Evolutionary conservation across 2,797 vertebrate species (phyloP), one percentile per base, ranked within the genome.

Genomic region (Acomys russatus): DNA sequence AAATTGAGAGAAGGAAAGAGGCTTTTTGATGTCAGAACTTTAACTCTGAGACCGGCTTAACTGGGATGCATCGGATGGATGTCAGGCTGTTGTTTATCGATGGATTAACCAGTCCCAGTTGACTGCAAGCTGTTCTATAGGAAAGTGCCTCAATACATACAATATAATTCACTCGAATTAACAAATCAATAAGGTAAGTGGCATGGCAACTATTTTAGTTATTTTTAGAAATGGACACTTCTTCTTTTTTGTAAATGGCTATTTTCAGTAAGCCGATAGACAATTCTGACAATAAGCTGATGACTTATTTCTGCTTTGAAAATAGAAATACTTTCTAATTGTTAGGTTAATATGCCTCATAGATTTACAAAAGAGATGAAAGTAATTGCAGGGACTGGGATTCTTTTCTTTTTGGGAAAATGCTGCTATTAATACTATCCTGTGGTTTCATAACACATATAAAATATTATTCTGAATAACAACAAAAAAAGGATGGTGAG

Each of bases 151-250:
- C 56, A 83, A 94, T 10, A 38, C 38, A 90, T 92, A 93, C 77
- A 92, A 83, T 94, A n/a, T 59, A 88, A 25, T 89, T 92, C 70
- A 90, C 11, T 38, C 28, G 25, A 94, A 78, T 92, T 92, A 94
- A 74, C 9, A 91, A 54, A 90, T 89, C 49, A 96, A 68, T 35
- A 92, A 56, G 9, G 33, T 66, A 92, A 85, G 4, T 0, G 0
- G 3, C 85, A 4, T 0, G 0, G 3, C 80, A 49, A 6, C 30
- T 91, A 61, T 70, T 44, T 28, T 33, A 38, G 35, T 77, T 25
- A 44, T 85, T 92, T 83, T 18, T 86, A 56, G 5, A n/a, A 54
- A 66, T 18, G 9, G 4, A 4, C 9, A 15, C 3, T 44, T 44
- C 9, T 71, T 71, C 14, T 87, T 87, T 38, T 20, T 51, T 23